Evolutionary conservation across 1,140 invertebrate genomes (phyloP), one percentile per base, ranked within the genome.

Genomic region (Bacillus rossius): DNA sequence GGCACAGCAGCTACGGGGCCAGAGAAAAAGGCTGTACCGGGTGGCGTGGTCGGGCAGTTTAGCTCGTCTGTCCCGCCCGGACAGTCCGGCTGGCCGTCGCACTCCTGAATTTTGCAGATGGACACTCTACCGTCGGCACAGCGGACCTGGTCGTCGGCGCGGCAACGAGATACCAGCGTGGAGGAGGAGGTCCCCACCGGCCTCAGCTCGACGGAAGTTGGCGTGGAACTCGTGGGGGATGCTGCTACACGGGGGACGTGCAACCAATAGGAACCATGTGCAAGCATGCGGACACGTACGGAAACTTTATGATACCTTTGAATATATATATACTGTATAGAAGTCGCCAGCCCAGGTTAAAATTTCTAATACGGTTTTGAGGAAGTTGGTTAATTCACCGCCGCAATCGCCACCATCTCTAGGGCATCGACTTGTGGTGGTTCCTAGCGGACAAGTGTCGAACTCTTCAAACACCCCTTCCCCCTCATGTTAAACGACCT

Each of bases 1-100:
- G 10, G 29, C 29, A 34, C 29, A 34, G 29, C 29, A 34, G 10
- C 10, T 34, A 34, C 4, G 10, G 4, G 10, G 29, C 29, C 29
- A 34, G 29, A 34, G n/a, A 34, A 34, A 34, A 34, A 34, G 29
- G 29, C 10, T 14, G 50, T 42, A 23, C 29, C 53, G 22, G 51
- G 16, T 23, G 19, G 19, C 22, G 47, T 55, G 60, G 51, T 43
- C 19, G 62, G 48, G 63, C 85, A 87, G 56, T 75, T 61, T 10
- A 61, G 49, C 67, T 82, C 81, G 68, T 84, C 82, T 40, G 71
- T 70, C 16, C 77, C 77, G 65, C 83, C 77, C 3, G 75, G 71
- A 70, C 85, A 87, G 65, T 86, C 77, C 1, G 20, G 20, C 2
- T 55, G 66, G 26, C 78, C 78, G 69, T 86, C 83, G 67, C 82